phyloP scores from a whole-genome alignment of 2,113 vertebrate genomes.

The Triplophysa rosa region DNA sequence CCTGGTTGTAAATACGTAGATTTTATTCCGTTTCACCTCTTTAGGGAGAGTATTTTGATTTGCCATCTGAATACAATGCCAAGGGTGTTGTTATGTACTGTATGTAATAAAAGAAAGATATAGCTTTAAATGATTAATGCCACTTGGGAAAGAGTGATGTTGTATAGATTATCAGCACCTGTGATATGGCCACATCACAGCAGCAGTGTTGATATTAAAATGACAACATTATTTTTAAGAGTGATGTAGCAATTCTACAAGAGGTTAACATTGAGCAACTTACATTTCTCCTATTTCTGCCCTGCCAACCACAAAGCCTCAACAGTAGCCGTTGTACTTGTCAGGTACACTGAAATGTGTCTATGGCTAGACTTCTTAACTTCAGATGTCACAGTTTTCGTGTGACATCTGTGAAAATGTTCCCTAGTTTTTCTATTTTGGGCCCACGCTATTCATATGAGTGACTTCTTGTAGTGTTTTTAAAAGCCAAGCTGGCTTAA shows the following conservation, averaged over 20 bases:
- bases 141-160: no score
- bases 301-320: no score
- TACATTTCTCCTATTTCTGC: no score
- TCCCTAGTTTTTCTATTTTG: constrained; percentile 24
- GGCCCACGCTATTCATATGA: constrained; percentile 9
- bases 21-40: not conserved
- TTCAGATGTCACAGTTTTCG: constrained; percentile 33
- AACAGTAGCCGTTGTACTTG: no score
- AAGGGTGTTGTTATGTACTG: not conserved
- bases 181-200: no score
- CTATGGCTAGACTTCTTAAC: constrained; percentile 16
- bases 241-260: no score
- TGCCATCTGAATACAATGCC: not conserved
- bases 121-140: no score
- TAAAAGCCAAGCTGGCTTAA: constrained; percentile 28
- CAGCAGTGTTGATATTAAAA: no score
- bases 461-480: constrained; percentile 33
- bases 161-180: no score
- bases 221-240: no score
- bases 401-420: constrained; percentile 24
- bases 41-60: not conserved
- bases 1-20: constrained; percentile 6
- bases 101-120: not conserved
- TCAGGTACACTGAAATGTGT: not conserved
- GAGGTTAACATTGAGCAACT: no score